phyloP scores from a whole-genome alignment of 2,888 invertebrate species.

The Nasonovia ribisnigri region DNA sequence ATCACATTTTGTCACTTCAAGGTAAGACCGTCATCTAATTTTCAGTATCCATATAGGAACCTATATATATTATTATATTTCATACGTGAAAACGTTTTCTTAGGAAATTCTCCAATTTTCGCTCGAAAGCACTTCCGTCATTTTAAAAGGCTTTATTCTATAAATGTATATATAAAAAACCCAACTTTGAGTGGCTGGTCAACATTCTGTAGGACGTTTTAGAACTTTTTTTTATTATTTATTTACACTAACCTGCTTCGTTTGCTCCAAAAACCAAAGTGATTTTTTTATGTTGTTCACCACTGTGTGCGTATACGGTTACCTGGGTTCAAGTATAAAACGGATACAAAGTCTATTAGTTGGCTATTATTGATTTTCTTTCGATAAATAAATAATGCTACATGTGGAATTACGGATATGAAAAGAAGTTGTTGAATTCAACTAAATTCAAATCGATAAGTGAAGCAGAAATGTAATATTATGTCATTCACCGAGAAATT shows the following conservation, averaged over 20 bases:
- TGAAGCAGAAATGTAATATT: background rate
- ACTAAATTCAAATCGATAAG: background rate
- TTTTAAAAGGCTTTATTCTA: constrained; percentile 25
- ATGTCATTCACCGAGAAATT: background rate
- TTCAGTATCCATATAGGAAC: background rate
- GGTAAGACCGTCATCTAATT: background rate
- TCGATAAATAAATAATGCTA: background rate
- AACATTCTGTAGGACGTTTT: constrained; percentile 27
- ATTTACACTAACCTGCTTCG: background rate
- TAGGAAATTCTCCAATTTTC: background rate
- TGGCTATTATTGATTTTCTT: constrained; percentile 3
- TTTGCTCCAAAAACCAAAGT: constrained; percentile 14
- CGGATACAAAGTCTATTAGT: constrained; percentile 1
- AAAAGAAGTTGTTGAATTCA: background rate
- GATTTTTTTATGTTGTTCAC: background rate
- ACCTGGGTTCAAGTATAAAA: background rate
- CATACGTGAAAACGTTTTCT: background rate
- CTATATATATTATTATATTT: background rate
- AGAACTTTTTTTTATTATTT: constrained; percentile 23
- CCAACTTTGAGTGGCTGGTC: background rate
- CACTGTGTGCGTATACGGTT: background rate
- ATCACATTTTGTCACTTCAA: background rate
- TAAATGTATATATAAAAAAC: background rate
- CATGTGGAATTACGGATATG: background rate
- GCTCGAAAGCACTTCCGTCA: background rate